phyloP scores from a whole-genome alignment of 2,888 invertebrate species.

The Cerastis rubricosa region DNA sequence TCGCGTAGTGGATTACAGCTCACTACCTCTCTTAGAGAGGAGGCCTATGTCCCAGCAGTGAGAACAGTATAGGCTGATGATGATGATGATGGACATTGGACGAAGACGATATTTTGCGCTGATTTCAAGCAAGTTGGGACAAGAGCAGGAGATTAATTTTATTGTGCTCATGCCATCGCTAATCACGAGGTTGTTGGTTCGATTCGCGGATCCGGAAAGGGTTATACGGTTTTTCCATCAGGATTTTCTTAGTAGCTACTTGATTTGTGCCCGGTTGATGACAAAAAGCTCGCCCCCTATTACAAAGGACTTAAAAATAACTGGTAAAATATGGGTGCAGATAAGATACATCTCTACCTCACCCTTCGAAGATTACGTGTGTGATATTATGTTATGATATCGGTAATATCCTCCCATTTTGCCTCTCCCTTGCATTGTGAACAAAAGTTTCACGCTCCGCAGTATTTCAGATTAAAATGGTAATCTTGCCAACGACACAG shows the following conservation, averaged over 20 bases:
- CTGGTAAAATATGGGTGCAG: not conserved
- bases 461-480: conserved; percentile 48
- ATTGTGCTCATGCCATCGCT: no score
- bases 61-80: no score
- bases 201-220: not conserved
- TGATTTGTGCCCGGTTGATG: not conserved
- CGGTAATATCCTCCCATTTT: not conserved
- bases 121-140: no score
- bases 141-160: no score
- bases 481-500: conserved; percentile 23
- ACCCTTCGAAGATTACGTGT: not conserved
- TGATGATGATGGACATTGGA: no score
- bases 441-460: conserved; percentile 21
- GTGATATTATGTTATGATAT: not conserved
- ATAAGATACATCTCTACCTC: not conserved
- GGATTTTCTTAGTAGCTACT: not conserved
- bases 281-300: not conserved
- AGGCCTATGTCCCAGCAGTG: no score
- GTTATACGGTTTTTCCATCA: not conserved
- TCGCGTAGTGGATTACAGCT: no score
- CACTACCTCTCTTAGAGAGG: no score
- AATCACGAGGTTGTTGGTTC: not conserved
- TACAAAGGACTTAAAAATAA: not conserved
- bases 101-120: no score
- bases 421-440: not conserved